Evolutionary conservation across 2,888 invertebrate species (phyloP).

Genomic region (Drosophila fungiperda): DNA sequence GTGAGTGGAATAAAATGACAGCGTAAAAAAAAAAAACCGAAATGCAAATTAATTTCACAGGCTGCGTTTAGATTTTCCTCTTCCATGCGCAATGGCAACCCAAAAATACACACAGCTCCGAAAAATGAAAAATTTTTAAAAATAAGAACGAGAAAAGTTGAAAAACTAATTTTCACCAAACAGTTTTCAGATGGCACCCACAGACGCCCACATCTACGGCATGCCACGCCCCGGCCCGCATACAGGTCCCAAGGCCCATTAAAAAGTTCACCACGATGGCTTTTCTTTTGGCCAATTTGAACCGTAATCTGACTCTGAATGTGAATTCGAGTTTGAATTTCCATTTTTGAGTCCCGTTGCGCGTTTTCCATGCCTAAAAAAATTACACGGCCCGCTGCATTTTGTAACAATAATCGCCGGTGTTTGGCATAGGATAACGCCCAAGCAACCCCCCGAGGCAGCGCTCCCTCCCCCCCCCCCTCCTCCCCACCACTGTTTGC

Average conservation of each 20-base stretch:
- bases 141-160: conserved; percentile 65
- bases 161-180: conserved; percentile 80
- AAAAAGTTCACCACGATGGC: conserved; percentile 38
- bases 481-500: not conserved
- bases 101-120: conserved; percentile 10
- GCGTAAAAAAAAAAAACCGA: conserved; percentile 39
- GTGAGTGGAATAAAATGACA: conserved; percentile 40
- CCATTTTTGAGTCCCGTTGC: conserved; percentile 55
- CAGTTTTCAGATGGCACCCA: conserved; percentile 64
- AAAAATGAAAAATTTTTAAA: conserved; percentile 13
- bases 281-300: conserved; percentile 70
- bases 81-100: conserved; percentile 21
- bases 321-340: conserved; percentile 64
- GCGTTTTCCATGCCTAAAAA: conserved; percentile 55
- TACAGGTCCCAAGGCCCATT: conserved; percentile 29
- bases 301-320: conserved; percentile 64
- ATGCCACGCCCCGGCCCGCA: conserved; percentile 1
- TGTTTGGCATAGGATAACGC: conserved; percentile 67
- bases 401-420: conserved; percentile 79
- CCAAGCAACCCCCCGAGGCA: not conserved
- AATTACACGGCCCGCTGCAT: conserved; percentile 77
- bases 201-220: conserved; percentile 16
- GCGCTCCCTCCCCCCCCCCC: no score
- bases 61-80: conserved; percentile 63
- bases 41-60: conserved; percentile 80